These are phyloP conservation scores for Brachyalestes nurse DNA, from an alignment of 2,797 vertebrate genomes.

Conservation along the genomic window DNA sequence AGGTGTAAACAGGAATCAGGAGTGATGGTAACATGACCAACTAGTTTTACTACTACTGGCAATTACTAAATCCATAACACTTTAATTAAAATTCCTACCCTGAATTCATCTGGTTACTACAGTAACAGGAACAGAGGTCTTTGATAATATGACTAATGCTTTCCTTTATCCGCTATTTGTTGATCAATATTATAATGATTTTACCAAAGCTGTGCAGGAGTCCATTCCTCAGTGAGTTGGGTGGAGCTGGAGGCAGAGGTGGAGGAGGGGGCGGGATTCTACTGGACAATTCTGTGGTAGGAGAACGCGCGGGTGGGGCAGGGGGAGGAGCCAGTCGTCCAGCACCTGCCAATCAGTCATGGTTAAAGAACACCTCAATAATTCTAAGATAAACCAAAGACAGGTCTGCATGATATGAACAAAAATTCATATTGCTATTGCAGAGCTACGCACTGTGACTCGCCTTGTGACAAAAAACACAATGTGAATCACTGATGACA, in stretches of 20 bases:
- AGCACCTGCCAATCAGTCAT: slow-evolving; percentile 61
- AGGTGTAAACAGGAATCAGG: background rate
- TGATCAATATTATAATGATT: slow-evolving; percentile 9
- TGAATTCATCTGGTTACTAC: background rate
- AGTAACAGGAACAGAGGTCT: background rate
- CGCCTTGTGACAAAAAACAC: background rate
- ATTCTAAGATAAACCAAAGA: background rate
- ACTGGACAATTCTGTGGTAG: slow-evolving; percentile 89
- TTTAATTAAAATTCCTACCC: background rate
- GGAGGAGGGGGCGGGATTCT: slow-evolving; percentile 81
- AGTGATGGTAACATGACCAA: background rate
- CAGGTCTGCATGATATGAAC: background rate
- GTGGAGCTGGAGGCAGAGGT: slow-evolving; percentile 56
- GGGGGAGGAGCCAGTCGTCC: slow-evolving; percentile 88
- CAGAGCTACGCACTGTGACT: background rate
- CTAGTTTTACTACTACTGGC: background rate
- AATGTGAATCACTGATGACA: background rate
- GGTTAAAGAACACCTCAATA: background rate
- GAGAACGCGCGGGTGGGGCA: slow-evolving; percentile 89
- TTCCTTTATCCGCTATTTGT: background rate
- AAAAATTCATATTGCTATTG: background rate
- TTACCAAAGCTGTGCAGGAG: slow-evolving; percentile 83
- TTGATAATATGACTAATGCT: background rate
- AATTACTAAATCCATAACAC: background rate
- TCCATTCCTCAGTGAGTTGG: slow-evolving; percentile 79